A percentile compares a stretch with the other conserved stretches of the same genome.
phyloP scores from a whole-genome alignment of 1,140 invertebrate genomes.

The Microplitis demolitor region DNA sequence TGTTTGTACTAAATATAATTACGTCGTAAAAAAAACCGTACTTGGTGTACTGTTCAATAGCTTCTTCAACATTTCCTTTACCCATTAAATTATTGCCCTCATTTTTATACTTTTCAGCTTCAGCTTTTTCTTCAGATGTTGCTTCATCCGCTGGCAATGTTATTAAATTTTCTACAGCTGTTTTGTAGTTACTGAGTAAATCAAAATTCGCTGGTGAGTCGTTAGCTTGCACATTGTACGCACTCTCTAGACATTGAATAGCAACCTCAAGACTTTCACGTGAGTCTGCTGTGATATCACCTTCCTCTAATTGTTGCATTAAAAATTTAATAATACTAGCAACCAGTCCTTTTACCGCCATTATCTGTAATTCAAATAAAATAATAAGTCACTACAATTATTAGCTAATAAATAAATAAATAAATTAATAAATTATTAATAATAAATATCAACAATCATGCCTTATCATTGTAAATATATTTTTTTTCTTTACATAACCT shows the following conservation, averaged over 20 bases:
- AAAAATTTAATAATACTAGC: constrained; percentile 57
- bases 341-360: constrained; percentile 52
- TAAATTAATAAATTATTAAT: neutral
- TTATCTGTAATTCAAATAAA: constrained; percentile 19
- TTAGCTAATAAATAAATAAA: neutral
- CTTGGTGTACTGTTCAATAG: constrained; percentile 80
- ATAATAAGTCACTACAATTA: neutral
- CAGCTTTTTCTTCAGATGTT: constrained; percentile 63
- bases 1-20: too few relatives aligned
- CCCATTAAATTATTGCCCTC: constrained; percentile 90
- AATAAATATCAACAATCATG: neutral
- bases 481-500: neutral
- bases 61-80: constrained; percentile 76
- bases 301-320: constrained; percentile 54
- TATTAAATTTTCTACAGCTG: constrained; percentile 45
- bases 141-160: constrained; percentile 39
- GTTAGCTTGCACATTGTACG: constrained; percentile 69
- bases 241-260: constrained; percentile 83
- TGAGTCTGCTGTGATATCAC: constrained; percentile 65
- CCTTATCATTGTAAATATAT: neutral
- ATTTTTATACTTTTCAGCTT: constrained; percentile 80
- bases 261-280: constrained; percentile 83
- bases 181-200: constrained; percentile 61
- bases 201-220: constrained; percentile 57
- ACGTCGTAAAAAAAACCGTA: constrained; percentile 44